Conservation (phyloP, 2,888 invertebrate species). For the Nemapogon koenigi region DNA sequence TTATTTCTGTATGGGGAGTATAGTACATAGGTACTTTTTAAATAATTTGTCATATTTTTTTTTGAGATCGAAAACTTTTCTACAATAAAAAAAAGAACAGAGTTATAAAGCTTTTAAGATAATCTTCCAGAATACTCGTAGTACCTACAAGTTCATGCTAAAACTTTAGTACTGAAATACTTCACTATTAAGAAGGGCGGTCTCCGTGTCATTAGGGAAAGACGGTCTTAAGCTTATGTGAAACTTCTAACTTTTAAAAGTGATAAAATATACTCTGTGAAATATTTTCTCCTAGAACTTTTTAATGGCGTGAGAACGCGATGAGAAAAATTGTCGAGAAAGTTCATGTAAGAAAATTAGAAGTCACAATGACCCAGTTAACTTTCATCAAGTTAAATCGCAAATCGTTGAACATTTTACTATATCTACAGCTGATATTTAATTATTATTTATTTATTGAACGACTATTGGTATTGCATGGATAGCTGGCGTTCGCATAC, state of each 20-base stretch:
- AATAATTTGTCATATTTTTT: background rate
- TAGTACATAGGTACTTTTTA: background rate
- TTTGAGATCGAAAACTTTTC: background rate
- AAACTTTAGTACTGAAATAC: too few species aligned
- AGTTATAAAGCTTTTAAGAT: background rate
- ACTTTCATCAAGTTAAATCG: too few species aligned
- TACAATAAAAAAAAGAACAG: background rate
- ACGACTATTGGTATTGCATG: too few species aligned
- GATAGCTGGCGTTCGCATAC: too few species aligned
- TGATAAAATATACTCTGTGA: conserved; percentile 53
- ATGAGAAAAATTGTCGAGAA: conserved; percentile 18
- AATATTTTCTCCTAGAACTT: conserved; percentile 40
- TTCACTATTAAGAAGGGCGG: conserved; percentile 10
- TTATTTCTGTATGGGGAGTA: too few species aligned
- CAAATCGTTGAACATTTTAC: too few species aligned
- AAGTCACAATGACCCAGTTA: conserved; percentile 8
- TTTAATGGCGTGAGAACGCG: conserved; percentile 44
- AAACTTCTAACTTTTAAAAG: conserved; percentile 43
- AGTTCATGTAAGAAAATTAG: conserved; percentile 9
- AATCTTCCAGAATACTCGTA: too few species aligned
- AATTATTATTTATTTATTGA: too few species aligned
- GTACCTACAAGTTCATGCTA: too few species aligned
- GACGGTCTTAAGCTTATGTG: conserved; percentile 40
- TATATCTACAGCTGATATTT: too few species aligned
- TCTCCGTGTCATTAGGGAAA: conserved; percentile 35